phyloP scores from a whole-genome alignment of 2,888 invertebrate species.

The Dinocampus coccinellae region DNA sequence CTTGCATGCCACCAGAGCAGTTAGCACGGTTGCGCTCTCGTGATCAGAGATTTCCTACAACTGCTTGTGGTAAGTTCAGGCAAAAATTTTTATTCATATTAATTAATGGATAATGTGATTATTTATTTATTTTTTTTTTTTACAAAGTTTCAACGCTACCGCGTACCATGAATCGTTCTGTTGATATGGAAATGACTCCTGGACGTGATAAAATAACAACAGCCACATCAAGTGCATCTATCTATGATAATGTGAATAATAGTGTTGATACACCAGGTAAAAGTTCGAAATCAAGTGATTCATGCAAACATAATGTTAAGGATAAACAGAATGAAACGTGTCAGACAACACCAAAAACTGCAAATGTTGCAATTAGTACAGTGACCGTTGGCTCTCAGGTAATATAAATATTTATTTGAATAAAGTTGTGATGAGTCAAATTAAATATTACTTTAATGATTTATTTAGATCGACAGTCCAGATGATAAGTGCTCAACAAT shows the following conservation, averaged over 20 bases:
- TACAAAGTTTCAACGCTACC: slow-evolving; percentile 84
- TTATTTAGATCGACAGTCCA: slow-evolving; percentile 62
- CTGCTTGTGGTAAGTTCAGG: slow-evolving; percentile 13
- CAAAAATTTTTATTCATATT: background rate
- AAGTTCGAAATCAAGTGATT: slow-evolving; percentile 55
- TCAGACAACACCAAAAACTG: slow-evolving; percentile 65
- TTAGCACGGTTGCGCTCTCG: slow-evolving; percentile 87
- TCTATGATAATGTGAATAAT: slow-evolving; percentile 84
- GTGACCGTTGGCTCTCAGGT: slow-evolving; percentile 73
- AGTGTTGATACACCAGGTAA: slow-evolving; percentile 57
- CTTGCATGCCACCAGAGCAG: slow-evolving; percentile 95
- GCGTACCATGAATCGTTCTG: slow-evolving; percentile 78
- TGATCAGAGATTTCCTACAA: slow-evolving; percentile 78
- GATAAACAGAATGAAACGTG: slow-evolving; percentile 69
- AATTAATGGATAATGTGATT: background rate
- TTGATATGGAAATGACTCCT: slow-evolving; percentile 76
- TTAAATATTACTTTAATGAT: too few relatives aligned
- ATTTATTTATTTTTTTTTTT: background rate
- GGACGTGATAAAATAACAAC: slow-evolving; percentile 80
- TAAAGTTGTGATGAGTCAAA: background rate
- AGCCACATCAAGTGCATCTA: slow-evolving; percentile 89
- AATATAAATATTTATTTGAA: slow-evolving; percentile 35
- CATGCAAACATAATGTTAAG: slow-evolving; percentile 68
- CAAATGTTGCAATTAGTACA: slow-evolving; percentile 64
- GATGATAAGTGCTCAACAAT: slow-evolving; percentile 69